phyloP scores from a whole-genome alignment of 2,888 invertebrate species.

The Ctena decussata region DNA sequence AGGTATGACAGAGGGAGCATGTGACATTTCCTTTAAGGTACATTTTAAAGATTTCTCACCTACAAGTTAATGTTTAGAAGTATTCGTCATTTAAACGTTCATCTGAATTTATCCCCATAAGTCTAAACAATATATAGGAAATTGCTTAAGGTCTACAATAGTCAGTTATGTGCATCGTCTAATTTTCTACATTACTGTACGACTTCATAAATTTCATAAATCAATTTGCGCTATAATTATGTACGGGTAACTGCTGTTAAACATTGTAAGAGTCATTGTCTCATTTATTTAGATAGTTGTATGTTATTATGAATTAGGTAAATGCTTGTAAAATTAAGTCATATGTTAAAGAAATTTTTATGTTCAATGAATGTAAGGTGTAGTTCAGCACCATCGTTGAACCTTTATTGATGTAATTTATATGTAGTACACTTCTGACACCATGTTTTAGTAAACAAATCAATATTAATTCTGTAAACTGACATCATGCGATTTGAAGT shows the following conservation, averaged over 20 bases:
- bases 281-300: background rate
- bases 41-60: no score
- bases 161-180: background rate
- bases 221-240: background rate
- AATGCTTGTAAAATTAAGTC: background rate
- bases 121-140: background rate
- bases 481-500: background rate
- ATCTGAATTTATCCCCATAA: background rate
- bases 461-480: background rate
- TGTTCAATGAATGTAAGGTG: background rate
- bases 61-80: no score
- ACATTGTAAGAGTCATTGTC: background rate
- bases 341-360: background rate
- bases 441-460: background rate
- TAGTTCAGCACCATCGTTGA: background rate
- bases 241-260: no score
- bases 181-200: background rate
- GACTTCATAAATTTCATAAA: background rate
- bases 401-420: background rate
- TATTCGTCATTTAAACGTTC: background rate
- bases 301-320: background rate
- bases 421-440: background rate
- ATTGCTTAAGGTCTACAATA: no score
- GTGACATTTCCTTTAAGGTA: background rate
- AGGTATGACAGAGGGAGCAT: background rate